A percentile compares a stretch with the other conserved stretches of the same genome.
phyloP scores from a whole-genome alignment of 2,888 invertebrate species.

The Epirrhoe tristata region DNA sequence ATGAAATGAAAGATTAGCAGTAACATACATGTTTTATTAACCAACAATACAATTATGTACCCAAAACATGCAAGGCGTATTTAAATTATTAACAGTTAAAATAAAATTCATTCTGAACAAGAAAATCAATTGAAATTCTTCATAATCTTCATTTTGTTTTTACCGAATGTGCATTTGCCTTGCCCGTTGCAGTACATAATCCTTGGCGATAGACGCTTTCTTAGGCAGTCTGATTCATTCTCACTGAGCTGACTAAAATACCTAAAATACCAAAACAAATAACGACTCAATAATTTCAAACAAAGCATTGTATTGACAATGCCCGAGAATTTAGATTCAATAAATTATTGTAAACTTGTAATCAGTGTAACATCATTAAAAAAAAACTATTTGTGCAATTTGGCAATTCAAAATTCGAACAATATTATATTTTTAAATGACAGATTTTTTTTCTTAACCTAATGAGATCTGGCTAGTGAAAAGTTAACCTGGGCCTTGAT shows the following conservation, averaged over 20 bases:
- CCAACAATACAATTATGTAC: background rate
- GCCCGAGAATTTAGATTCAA: background rate
- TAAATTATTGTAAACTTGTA: background rate
- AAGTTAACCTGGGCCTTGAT: no score
- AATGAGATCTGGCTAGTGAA: background rate
- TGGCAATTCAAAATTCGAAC: conserved; percentile 14
- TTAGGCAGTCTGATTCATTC: conserved; percentile 66
- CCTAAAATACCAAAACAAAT: conserved; percentile 54
- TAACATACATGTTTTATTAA: conserved; percentile 1
- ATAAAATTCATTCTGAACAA: conserved; percentile 39
- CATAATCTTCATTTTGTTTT: conserved; percentile 51
- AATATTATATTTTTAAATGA: background rate
- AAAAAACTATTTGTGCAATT: background rate
- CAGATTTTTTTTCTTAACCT: background rate
- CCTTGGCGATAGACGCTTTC: conserved; percentile 48
- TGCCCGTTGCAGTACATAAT: conserved; percentile 61
- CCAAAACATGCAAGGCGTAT: conserved; percentile 17
- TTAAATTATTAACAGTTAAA: conserved; percentile 32
- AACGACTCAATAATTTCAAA: background rate
- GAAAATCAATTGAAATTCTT: conserved; percentile 47
- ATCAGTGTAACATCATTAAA: background rate
- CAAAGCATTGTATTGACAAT: background rate
- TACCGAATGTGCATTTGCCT: conserved; percentile 58
- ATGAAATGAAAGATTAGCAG: background rate
- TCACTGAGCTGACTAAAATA: conserved; percentile 49